Evolutionary conservation across 2,113 vertebrate genomes (phyloP).

Genomic region (Tachysurus fulvidraco): DNA sequence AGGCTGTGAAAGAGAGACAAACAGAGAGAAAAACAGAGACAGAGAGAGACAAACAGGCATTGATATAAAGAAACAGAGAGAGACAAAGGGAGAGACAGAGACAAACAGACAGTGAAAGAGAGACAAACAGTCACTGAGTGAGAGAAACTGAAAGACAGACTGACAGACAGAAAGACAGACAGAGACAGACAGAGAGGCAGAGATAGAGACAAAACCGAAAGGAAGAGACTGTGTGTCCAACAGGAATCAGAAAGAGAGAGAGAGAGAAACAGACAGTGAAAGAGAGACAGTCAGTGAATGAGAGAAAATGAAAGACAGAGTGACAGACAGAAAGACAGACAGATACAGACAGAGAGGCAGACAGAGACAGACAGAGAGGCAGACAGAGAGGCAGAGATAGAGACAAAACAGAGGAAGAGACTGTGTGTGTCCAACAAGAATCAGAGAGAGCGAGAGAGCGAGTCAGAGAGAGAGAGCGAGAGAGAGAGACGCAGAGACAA

Average conservation of each 20-base stretch:
- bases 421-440: neutral
- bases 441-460: slow-evolving; percentile 1
- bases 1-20: neutral
- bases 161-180: slow-evolving; percentile 42
- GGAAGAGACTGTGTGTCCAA: too few relatives aligned
- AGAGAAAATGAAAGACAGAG: too few relatives aligned
- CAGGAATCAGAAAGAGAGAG: too few relatives aligned
- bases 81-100: slow-evolving; percentile 30
- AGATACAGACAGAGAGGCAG: too few relatives aligned
- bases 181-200: too few relatives aligned
- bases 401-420: slow-evolving; percentile 24
- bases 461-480: too few relatives aligned
- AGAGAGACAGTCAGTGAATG: too few relatives aligned
- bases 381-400: too few relatives aligned
- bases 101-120: slow-evolving; percentile 49
- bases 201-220: too few relatives aligned
- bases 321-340: too few relatives aligned
- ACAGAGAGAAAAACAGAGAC: too few relatives aligned
- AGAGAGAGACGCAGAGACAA: neutral
- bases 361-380: neutral
- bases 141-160: slow-evolving; percentile 47
- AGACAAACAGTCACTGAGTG: slow-evolving; percentile 52
- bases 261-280: too few relatives aligned
- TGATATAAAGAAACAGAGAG: neutral
- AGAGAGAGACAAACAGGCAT: neutral